phyloP scores from a whole-genome alignment of 1,140 invertebrate species.

The Calosoma granatense region DNA sequence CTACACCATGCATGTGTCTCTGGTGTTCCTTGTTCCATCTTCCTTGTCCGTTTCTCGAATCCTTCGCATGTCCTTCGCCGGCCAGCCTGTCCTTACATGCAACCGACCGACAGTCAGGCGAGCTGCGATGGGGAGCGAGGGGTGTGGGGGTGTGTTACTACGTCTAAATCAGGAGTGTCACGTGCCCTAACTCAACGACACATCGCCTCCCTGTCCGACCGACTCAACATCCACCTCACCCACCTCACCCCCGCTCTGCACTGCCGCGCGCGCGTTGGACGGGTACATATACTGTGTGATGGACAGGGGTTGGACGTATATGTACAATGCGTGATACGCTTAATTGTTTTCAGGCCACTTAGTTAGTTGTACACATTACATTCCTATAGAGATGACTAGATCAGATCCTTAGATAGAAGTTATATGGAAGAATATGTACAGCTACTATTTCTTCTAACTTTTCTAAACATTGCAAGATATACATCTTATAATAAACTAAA shows the following conservation, averaged over 20 bases:
- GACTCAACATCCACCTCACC: not conserved
- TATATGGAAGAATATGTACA: too few relatives aligned
- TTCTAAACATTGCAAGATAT: too few relatives aligned
- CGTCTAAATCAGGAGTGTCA: slow-evolving; percentile 6
- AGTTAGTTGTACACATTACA: too few relatives aligned
- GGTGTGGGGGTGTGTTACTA: not conserved
- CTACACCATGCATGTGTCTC: not conserved
- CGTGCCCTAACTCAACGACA: not conserved
- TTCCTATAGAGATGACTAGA: too few relatives aligned
- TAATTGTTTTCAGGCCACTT: too few relatives aligned
- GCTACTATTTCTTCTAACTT: too few relatives aligned
- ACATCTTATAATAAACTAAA: too few relatives aligned
- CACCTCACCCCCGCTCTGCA: too few relatives aligned
- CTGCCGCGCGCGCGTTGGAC: not conserved
- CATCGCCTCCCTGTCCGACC: too few relatives aligned
- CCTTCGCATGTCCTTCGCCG: not conserved
- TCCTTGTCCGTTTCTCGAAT: not conserved
- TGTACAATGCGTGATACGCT: too few relatives aligned
- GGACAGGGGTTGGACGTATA: not conserved
- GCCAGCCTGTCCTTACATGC: too few relatives aligned
- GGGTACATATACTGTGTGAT: not conserved
- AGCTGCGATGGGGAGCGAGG: not conserved
- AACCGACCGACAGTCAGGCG: not conserved
- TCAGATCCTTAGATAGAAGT: too few relatives aligned
- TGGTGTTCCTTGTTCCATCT: not conserved